Base-by-base conservation (phyloP, 2,888 invertebrate species). In the Abrostola tripartita region DNA sequence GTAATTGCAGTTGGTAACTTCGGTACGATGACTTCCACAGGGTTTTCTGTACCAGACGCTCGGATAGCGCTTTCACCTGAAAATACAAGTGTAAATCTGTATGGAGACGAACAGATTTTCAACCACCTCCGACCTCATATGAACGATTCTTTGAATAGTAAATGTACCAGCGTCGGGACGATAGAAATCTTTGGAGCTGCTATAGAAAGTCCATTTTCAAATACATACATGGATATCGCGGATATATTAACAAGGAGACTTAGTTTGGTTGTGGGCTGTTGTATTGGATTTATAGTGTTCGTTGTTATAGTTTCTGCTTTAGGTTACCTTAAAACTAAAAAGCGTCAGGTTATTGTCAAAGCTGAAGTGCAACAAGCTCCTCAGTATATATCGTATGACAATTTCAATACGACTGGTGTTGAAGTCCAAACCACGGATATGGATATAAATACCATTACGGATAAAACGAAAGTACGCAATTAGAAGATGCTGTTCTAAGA, bases 231-330 rank as follows among this genome's bases (percentile, higher is more conserved):
- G 89, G 95, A 96, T 50, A 96, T 97, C 51, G 96, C 96, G 75
- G 97, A 97, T 68, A 96, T 98, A 83, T 94, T 98, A 44, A 97
- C 97, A 5, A 95, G 98, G 66, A 95, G 98, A 75, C 95, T 98
- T 62, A 98, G 98, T 38, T 95, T 98, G 74, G 97, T 98, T 80
- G 97, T 98, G 61, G 98, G 98, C 57, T 97, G 97, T 87, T 97
- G 97, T 85, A 96, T 98, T 95, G 98, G 98, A 59, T 97, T 98
- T 83, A 96, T 98, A 68, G 97, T 98, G 55, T 98, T 98, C 86
- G 95, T 98, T 58, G 96, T 98, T 37, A 95, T 98, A 83, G 97
- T 98, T 61, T 97, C 98, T n/a, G 96, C 97, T 52, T 95, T 98
- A 72, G 97, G 97, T 37, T 98, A 98, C 87, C 96, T 98, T 71